Conservation (phyloP, 2,888 invertebrate genomes). For the Axea sp. region DNA sequence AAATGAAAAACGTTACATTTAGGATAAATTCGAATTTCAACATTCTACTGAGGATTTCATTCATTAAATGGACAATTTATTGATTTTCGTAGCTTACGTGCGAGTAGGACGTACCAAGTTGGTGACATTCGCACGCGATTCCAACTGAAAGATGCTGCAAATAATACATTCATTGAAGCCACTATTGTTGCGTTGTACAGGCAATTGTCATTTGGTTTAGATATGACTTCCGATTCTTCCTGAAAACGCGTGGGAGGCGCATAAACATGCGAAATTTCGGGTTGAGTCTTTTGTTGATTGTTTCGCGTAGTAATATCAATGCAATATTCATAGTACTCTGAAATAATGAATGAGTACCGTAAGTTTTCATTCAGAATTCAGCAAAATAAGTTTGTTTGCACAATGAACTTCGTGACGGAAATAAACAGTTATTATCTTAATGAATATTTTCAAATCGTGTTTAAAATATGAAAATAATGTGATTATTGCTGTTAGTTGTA, state of each 20-base stretch:
- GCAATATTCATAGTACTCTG: conserved; percentile 31
- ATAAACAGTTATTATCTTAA: not conserved
- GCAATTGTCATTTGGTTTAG: conserved; percentile 33
- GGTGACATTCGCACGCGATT: conserved; percentile 50
- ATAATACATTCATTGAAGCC: conserved; percentile 43
- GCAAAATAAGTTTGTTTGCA: not conserved
- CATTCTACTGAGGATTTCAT: conserved; percentile 35
- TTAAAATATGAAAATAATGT: no score
- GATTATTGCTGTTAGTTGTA: no score
- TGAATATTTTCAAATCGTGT: no score
- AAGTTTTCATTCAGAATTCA: not conserved
- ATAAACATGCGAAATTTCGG: conserved; percentile 38
- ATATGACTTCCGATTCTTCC: conserved; percentile 45
- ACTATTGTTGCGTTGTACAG: conserved; percentile 26
- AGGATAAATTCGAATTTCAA: not conserved
- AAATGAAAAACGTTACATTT: conserved; percentile 11
- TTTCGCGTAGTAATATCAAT: conserved; percentile 45
- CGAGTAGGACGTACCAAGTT: conserved; percentile 47
- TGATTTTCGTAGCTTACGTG: conserved; percentile 2
- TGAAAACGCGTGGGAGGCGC: conserved; percentile 19
- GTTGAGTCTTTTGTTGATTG: conserved; percentile 35
- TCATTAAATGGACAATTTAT: conserved; percentile 39
- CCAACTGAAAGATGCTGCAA: conserved; percentile 12
- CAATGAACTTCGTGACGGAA: no score
- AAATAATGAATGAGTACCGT: conserved; percentile 15